Conservation (phyloP, 2,797 vertebrate genomes). For the Darevskia mixta region DNA sequence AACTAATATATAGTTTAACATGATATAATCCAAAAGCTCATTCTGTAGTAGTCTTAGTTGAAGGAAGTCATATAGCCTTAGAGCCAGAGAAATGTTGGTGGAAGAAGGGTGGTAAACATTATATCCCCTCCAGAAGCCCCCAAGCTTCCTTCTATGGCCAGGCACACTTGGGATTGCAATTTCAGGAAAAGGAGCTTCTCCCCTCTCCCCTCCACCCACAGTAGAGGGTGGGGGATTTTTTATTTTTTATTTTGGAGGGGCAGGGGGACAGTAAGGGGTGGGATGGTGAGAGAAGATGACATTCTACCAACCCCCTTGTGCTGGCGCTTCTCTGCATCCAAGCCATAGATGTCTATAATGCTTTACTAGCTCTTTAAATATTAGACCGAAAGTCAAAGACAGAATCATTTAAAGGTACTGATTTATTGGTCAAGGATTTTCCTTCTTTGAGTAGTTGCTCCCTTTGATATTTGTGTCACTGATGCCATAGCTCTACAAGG, state of each 20-base stretch:
- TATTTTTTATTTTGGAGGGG: too few species aligned
- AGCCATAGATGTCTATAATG: constrained; percentile 11
- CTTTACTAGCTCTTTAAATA: constrained; percentile 36
- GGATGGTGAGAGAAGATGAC: not conserved
- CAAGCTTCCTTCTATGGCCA: not conserved
- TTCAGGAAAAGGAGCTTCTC: not conserved
- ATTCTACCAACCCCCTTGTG: not conserved
- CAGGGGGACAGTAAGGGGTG: not conserved
- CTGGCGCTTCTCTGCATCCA: not conserved
- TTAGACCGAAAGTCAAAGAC: not conserved
- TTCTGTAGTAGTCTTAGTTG: not conserved
- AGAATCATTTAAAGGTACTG: not conserved
- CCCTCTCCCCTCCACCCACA: not conserved
- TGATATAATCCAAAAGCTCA: constrained; percentile 28
- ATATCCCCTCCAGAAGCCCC: not conserved
- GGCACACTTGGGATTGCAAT: not conserved
- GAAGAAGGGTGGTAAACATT: too few species aligned
- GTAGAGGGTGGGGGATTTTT: too few species aligned
- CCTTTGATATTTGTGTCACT: not conserved
- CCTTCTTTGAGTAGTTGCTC: not conserved
- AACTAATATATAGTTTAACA: constrained; percentile 27
- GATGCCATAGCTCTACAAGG: not conserved
- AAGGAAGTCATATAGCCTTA: constrained; percentile 38
- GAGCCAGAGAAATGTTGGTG: not conserved
- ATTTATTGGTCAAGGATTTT: constrained; percentile 17